Evolutionary conservation across 2,888 invertebrate species (phyloP).

Genomic region (Neuroscelio doddi): DNA sequence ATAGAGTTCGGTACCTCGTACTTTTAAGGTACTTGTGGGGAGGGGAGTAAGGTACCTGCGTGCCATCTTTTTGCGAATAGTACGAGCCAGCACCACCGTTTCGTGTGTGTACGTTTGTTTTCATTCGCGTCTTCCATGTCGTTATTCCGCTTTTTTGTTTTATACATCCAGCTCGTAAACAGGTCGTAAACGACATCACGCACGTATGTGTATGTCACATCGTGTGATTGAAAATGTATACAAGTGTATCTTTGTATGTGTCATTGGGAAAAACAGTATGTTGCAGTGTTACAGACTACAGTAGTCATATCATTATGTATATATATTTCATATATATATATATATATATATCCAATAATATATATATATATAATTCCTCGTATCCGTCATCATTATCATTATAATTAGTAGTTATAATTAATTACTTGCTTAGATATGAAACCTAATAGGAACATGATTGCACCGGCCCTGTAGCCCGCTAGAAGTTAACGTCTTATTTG

Average conservation of each 20-base stretch:
- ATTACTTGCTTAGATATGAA: conserved; percentile 73
- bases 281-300: conserved; percentile 67
- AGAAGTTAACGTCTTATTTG: conserved; percentile 53
- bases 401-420: conserved; percentile 71
- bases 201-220: conserved; percentile 44
- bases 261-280: conserved; percentile 58
- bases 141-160: conserved; percentile 17
- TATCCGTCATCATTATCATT: conserved; percentile 71
- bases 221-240: conserved; percentile 51
- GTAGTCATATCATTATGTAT: conserved; percentile 65
- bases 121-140: conserved; percentile 38
- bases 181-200: conserved; percentile 48
- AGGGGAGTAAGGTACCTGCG: conserved; percentile 32
- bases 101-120: conserved; percentile 39
- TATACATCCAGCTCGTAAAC: conserved; percentile 50
- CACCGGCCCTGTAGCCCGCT: conserved; percentile 66
- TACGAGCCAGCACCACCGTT: conserved; percentile 47
- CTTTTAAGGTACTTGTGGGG: conserved; percentile 11
- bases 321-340: conserved; percentile 55
- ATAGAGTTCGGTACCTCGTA: not conserved
- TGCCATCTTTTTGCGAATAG: conserved; percentile 49
- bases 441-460: conserved; percentile 73
- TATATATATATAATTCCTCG: conserved; percentile 62
- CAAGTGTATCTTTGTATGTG: conserved; percentile 50
- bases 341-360: conserved; percentile 68